A percentile compares a stretch with the other conserved stretches of the same genome.
Conservation (phyloP, 2,888 invertebrate genomes). For the Agonum fuliginosum region DNA sequence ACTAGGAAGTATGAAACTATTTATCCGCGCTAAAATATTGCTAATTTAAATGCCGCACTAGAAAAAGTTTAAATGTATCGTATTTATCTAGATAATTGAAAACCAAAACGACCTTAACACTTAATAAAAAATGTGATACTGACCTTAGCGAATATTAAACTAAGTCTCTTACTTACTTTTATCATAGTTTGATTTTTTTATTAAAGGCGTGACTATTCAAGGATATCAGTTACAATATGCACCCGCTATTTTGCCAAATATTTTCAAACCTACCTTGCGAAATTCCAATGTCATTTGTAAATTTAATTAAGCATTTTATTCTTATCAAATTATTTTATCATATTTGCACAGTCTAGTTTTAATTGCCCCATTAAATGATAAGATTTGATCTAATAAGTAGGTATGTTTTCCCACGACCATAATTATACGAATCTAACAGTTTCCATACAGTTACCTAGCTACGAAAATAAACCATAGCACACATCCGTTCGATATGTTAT, state of each 20-base stretch:
- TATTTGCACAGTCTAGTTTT: not conserved
- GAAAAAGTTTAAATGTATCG: conserved; percentile 36
- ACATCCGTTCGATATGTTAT: no score
- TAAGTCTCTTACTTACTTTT: conserved; percentile 42
- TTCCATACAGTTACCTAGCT: no score
- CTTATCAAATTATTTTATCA: not conserved
- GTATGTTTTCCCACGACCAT: no score
- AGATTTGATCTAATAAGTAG: no score
- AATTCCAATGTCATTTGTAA: not conserved
- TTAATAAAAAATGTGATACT: conserved; percentile 46
- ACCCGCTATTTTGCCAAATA: not conserved
- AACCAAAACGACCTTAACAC: conserved; percentile 47
- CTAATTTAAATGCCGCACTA: conserved; percentile 39
- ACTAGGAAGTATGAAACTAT: conserved; percentile 19
- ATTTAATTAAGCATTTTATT: not conserved
- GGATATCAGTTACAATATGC: conserved; percentile 25
- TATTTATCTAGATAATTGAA: conserved; percentile 47
- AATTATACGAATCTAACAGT: no score
- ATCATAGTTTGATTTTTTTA: conserved; percentile 27
- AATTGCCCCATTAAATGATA: not conserved
- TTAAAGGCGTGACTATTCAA: conserved; percentile 25
- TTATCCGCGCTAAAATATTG: conserved; percentile 20
- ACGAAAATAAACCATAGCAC: no score
- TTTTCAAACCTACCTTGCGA: not conserved
- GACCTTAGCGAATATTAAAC: conserved; percentile 55